A percentile compares a stretch with the other conserved stretches of the same genome.
Evolutionary conservation across 2,797 vertebrate species (phyloP).

Genomic region (Heliangelus exortis): DNA sequence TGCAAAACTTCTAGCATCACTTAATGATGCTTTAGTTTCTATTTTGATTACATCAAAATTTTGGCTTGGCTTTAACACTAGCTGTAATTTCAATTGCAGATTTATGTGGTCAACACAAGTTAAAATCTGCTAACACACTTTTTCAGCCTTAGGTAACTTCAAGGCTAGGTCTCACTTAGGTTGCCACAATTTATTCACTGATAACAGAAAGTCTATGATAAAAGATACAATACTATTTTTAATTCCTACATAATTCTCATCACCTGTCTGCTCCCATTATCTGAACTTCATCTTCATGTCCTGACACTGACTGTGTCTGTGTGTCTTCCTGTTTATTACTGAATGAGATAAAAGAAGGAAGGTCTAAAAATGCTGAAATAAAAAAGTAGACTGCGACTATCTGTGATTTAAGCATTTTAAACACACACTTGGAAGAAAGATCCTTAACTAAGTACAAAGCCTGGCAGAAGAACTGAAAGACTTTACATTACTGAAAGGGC

Average conservation of each 20-base stretch:
- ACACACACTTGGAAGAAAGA: not conserved
- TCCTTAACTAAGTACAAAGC: not conserved
- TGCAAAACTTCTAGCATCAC: not conserved
- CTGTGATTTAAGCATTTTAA: not conserved
- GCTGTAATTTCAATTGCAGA: not conserved
- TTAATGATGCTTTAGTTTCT: not conserved
- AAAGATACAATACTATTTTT: not conserved
- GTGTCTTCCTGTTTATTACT: not conserved
- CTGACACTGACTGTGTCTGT: not conserved
- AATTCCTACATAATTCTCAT: not conserved
- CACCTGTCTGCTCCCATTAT: not conserved
- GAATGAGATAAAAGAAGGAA: not conserved
- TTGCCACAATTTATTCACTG: not conserved
- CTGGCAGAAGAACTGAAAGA: not conserved
- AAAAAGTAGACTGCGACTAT: not conserved
- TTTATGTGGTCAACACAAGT: not conserved
- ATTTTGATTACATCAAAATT: not conserved
- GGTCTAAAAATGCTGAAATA: not conserved
- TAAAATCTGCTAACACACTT: rapidly evolving
- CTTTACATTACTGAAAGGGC: not conserved
- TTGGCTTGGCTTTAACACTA: not conserved
- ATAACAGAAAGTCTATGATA: not conserved
- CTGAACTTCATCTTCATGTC: not conserved
- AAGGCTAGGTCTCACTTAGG: not conserved
- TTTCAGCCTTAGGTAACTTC: not conserved